Percentiles rank a stretch among this genome's conserved stretches.
Conservation (phyloP, 1,140 invertebrate species). For the Hyles vespertilio region DNA sequence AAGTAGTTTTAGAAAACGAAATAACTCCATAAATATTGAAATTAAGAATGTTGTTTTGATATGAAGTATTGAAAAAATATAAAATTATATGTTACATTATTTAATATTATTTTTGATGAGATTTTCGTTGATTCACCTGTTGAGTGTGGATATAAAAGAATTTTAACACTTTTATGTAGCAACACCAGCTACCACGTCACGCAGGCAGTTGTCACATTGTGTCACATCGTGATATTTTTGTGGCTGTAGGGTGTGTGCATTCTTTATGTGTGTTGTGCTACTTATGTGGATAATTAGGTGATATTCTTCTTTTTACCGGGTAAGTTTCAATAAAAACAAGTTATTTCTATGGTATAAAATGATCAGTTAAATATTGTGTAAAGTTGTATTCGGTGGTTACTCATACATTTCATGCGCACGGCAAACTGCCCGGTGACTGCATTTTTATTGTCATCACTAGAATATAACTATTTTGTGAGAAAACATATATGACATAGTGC, state of each 20-base stretch:
- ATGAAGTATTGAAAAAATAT: no score
- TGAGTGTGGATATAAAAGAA: no score
- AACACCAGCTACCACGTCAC: conserved; percentile 69
- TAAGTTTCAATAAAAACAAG: conserved; percentile 35
- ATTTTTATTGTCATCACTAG: conserved; percentile 45
- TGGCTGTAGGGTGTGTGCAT: conserved; percentile 74
- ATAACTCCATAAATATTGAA: no score
- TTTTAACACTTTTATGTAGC: conserved; percentile 14
- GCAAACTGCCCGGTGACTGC: conserved; percentile 46
- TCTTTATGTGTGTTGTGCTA: conserved; percentile 74
- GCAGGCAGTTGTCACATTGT: conserved; percentile 70
- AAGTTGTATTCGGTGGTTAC: no score
- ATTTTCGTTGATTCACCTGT: no score
- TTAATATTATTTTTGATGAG: no score
- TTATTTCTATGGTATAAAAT: no score
- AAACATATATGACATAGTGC: conserved; percentile 27
- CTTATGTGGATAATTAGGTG: conserved; percentile 75
- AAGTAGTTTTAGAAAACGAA: no score
- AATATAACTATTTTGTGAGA: conserved; percentile 43
- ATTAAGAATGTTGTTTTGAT: no score
- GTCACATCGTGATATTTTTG: conserved; percentile 74
- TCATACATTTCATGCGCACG: neutral
- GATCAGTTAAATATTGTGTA: no score
- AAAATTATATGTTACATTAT: no score
- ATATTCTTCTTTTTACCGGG: conserved; percentile 70